These are phyloP conservation scores for Cettia cetti DNA, from an alignment of 2,113 vertebrate species.

Conservation along the genomic window DNA sequence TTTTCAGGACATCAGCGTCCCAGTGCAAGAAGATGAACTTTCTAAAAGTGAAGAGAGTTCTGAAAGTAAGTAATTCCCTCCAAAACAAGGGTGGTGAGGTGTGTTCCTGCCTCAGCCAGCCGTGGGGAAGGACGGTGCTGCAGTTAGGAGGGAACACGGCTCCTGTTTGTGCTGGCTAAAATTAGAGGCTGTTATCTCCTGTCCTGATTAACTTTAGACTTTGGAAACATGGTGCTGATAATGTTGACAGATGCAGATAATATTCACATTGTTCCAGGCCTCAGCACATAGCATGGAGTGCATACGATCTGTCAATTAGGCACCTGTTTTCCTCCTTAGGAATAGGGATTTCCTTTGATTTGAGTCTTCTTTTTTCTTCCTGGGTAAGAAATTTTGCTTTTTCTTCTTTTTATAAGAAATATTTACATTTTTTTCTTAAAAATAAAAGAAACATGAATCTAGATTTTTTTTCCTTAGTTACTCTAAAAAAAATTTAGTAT, in stretches of 20 bases:
- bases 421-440: background rate
- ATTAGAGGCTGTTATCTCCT: background rate
- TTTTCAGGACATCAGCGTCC: constrained; percentile 98
- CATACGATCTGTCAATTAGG: fast-evolving
- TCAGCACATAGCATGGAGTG: background rate
- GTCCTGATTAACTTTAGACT: constrained; percentile 22
- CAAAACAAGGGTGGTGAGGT: fast-evolving
- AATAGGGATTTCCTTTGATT: background rate
- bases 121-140: background rate
- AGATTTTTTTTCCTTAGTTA: background rate
- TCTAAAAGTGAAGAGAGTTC: constrained; percentile 79
- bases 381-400: background rate
- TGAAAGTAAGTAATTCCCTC: constrained; percentile 75
- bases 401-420: background rate
- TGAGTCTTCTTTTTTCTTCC: background rate
- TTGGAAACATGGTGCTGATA: background rate
- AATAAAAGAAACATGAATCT: background rate
- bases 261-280: background rate
- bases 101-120: background rate
- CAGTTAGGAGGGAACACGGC: background rate
- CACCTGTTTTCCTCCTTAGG: background rate
- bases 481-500: background rate
- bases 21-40: constrained; percentile 90
- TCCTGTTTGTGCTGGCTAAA: background rate
- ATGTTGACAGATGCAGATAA: background rate